A percentile compares a stretch with the other conserved stretches of the same genome.
phyloP scores from a whole-genome alignment of 2,888 invertebrate genomes.

The Andrena trimmerana region DNA sequence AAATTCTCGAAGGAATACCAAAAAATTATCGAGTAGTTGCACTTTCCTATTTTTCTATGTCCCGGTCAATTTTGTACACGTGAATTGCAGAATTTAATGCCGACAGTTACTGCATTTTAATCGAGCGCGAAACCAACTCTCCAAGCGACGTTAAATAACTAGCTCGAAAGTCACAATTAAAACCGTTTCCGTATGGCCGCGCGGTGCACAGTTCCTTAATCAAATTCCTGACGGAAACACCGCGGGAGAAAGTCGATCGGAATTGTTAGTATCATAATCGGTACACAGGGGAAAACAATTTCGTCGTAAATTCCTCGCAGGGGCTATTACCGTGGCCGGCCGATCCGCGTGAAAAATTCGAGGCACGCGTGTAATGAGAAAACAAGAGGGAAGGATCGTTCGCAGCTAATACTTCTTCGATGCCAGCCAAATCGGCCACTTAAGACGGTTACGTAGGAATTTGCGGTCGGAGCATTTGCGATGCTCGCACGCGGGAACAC shows the following conservation, averaged over 20 bases:
- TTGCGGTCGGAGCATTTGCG: constrained; percentile 63
- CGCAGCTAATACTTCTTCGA: constrained; percentile 60
- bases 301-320: constrained; percentile 4
- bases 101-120: neutral
- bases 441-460: constrained; percentile 64
- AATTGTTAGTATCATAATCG: constrained; percentile 12
- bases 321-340: neutral
- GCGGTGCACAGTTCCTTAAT: constrained; percentile 5
- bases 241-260: constrained; percentile 24
- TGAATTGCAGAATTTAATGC: neutral
- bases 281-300: constrained; percentile 1
- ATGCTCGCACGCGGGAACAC: constrained; percentile 29
- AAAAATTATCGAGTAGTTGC: too few relatives aligned
- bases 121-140: neutral
- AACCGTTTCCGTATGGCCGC: neutral
- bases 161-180: constrained; percentile 34
- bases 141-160: neutral
- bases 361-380: constrained; percentile 45
- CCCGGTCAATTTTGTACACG: neutral
- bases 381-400: constrained; percentile 45
- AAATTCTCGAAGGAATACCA: too few relatives aligned
- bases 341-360: constrained; percentile 10
- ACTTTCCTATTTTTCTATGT: too few relatives aligned
- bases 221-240: neutral
- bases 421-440: constrained; percentile 53